Evolutionary conservation across 2,888 invertebrate species (phyloP), one percentile per base, ranked within the genome.

Genomic region (Andrena camellia): DNA sequence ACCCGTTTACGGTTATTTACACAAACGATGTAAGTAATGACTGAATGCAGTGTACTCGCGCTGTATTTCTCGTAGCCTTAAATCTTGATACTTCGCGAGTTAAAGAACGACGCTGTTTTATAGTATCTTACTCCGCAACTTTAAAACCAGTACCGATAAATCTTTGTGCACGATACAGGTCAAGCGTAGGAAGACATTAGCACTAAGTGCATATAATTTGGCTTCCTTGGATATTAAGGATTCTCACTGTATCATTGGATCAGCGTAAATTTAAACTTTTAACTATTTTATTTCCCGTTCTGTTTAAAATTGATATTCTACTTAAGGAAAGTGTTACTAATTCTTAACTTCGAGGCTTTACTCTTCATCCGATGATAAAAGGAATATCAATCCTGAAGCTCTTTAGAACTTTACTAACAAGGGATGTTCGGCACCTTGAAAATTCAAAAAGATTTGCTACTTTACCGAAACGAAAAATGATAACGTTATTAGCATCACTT

Each of bases 121-220:
- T 50, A 8, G 31, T 50, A 52, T n/a, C 48, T 31, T 60, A 60
- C 29, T 48, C 42, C 13, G 26, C 8, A 62, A 48, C 20, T 29
- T 71, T 71, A 33, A 63, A n/a, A 50, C 10, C 71, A 20, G 23
- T 31, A 6, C 20, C 33, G 20, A 23, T 50, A 50, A 71, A 71
- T 71, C 50, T 23, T 62, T 20, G 71, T 20, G 31, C 20, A 23
- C 5, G 26, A 59, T 59, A 59, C 26, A 31, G 54, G 54, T 54
- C 54, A 23, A n/a, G n/a, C 17, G 26, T 6, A 23, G 54, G 52
- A 20, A 23, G 2, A 33, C 50, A 62, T 62, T 29, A 59, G 48
- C 62, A 50, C 31, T 71, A 59, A 50, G 48, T 50, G 71, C 71
- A 50, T 33, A 50, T 50, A 60, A 71, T 71, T 60, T 48, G 13